Percentiles rank a stretch among this genome's conserved stretches.
phyloP scores from a whole-genome alignment of 2,113 vertebrate genomes.

The Eolophus roseicapilla region DNA sequence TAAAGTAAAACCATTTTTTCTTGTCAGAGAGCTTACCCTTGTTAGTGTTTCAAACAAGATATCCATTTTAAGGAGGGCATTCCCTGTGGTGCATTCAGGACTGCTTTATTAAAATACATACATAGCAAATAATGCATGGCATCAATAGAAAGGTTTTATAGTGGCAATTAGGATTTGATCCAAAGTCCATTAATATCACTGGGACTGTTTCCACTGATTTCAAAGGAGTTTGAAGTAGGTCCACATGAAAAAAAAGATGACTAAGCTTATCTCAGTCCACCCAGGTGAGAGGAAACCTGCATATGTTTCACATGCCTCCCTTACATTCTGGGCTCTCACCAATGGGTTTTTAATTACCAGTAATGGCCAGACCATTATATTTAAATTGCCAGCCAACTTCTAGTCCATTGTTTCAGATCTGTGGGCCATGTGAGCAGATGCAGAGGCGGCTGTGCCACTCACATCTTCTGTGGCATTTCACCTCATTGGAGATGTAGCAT shows the following conservation, averaged over 20 bases:
- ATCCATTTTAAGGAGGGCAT: background rate
- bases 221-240: background rate
- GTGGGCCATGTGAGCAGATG: slow-evolving; percentile 2
- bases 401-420: slow-evolving; percentile 14
- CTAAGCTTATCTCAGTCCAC: background rate
- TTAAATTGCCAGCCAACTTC: slow-evolving; percentile 27
- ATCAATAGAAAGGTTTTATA: slow-evolving; percentile 20
- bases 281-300: background rate
- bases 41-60: background rate
- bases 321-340: slow-evolving; percentile 2
- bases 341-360: slow-evolving; percentile 32
- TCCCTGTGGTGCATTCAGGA: background rate
- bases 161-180: slow-evolving; percentile 41
- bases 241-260: background rate
- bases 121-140: slow-evolving; percentile 26
- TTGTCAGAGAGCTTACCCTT: background rate
- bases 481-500: background rate
- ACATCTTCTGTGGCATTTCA: slow-evolving; percentile 9
- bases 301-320: background rate
- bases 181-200: slow-evolving; percentile 24
- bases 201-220: background rate
- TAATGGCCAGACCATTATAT: slow-evolving; percentile 21
- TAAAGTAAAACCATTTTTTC: background rate
- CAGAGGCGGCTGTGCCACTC: slow-evolving; percentile 1
- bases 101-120: slow-evolving; percentile 37